Evolutionary conservation across 2,797 vertebrate species (phyloP), one percentile per base, ranked within the genome.

Genomic region (Taenioides sp.): DNA sequence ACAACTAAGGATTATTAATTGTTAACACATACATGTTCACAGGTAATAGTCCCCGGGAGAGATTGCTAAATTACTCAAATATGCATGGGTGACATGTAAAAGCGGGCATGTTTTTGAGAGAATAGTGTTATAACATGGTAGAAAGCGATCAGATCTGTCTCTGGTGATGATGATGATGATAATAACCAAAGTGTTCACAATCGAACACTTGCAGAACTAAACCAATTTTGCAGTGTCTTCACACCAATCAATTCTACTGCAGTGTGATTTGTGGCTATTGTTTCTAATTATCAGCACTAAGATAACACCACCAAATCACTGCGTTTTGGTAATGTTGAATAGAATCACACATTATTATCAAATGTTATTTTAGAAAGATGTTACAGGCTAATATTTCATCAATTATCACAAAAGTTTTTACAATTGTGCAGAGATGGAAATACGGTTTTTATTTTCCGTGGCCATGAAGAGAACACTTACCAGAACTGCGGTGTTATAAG

Each of bases 341-440:
- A 16, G 58, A 10, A 31, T 61, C 59, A 34, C 59, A 61, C 59
- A 7, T 61, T 61, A 31, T 61, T 61, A 61, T 34, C 59, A 61
- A 61, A 61, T 37, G 1, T 17, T 61, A n/a, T 34, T 61, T 61
- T n/a, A 3, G 18, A 31, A 20, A 61, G 16, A 16, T 61, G 59
- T 31, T 34, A 2, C 59, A 34, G 2, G 18, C 7, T 27, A 59
- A 61, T 34, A 20, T 20, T 61, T n/a, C 2, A 20, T 59, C 5
- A 59, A 59, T 27, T 28, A 27, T 59, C 25, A 27, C 25, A 27
- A 25, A 14, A 5, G 23, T 16, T 59, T 27, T 28, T 18, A 59
- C 25, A 61, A 1, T n/a, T n/a, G 59, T 61, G 25, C 7, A 12
- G 3, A 20, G 28, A 6, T 61, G 59, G 27, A 61, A n/a, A 37